Evolutionary conservation across 2,888 invertebrate genomes (phyloP).

Genomic region (Balanococcus diminutus): DNA sequence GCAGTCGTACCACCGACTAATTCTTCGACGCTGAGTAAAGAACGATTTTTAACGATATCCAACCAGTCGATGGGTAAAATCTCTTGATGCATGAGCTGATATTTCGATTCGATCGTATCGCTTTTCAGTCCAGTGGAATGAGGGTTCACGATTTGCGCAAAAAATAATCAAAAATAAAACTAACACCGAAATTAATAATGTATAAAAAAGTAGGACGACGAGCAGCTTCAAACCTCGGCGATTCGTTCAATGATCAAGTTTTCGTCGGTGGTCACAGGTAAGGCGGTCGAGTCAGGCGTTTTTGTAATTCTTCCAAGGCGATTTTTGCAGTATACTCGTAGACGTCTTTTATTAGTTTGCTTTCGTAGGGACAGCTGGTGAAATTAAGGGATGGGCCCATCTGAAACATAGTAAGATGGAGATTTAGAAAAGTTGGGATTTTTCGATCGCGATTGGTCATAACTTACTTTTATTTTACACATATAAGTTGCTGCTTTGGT

Average conservation of each 20-base stretch:
- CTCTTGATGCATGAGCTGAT: neutral
- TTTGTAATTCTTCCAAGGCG: constrained; percentile 13
- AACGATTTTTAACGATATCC: constrained; percentile 2
- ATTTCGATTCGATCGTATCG: neutral
- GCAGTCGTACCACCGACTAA: constrained; percentile 8
- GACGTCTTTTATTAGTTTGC: neutral
- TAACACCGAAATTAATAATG: neutral
- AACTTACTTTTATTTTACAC: constrained; percentile 41
- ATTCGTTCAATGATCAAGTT: neutral
- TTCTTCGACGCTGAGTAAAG: constrained; percentile 36
- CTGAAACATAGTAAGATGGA: no score
- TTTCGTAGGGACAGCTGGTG: neutral
- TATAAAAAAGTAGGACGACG: neutral
- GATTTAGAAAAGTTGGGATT: neutral
- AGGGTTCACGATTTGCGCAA: constrained; percentile 27
- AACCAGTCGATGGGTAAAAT: constrained; percentile 27
- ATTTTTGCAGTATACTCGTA: constrained; percentile 32
- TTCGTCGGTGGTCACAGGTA: neutral
- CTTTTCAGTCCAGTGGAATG: neutral
- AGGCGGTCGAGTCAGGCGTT: neutral
- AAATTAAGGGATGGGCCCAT: neutral
- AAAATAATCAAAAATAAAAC: no score
- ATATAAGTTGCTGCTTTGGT: neutral
- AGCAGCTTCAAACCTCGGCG: constrained; percentile 43
- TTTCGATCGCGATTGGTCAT: neutral